A percentile compares a stretch with the other conserved stretches of the same genome.
phyloP scores from a whole-genome alignment of 2,888 invertebrate genomes.

The Argyresthia albistria region DNA sequence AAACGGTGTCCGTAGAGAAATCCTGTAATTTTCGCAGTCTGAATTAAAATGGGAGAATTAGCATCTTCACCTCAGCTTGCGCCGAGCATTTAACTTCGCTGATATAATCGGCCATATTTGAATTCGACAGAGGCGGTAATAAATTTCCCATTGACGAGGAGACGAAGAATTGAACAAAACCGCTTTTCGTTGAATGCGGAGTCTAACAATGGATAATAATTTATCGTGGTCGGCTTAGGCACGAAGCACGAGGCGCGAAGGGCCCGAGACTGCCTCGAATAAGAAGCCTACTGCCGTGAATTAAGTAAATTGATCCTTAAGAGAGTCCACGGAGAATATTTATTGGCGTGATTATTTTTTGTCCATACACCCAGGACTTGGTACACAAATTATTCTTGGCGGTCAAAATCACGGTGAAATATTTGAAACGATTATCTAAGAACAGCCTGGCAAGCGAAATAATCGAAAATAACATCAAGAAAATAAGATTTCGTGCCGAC shows the following conservation, averaged over 20 bases:
- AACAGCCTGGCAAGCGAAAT: background rate
- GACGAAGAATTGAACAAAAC: conserved; percentile 70
- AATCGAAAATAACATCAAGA: background rate
- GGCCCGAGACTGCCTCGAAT: conserved; percentile 34
- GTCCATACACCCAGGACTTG: background rate
- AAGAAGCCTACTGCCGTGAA: conserved; percentile 27
- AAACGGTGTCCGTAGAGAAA: background rate
- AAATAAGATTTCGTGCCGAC: background rate
- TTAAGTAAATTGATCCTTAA: conserved; percentile 2
- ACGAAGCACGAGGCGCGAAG: conserved; percentile 8
- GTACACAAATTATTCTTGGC: too few species aligned
- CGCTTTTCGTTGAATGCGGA: conserved; percentile 58
- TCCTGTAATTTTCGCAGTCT: conserved; percentile 2
- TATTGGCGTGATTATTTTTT: background rate
- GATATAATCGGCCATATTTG: conserved; percentile 64
- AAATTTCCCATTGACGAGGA: conserved; percentile 67
- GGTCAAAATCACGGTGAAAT: too few species aligned
- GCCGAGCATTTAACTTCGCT: conserved; percentile 45
- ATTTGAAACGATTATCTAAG: background rate
- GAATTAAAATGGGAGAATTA: conserved; percentile 42
- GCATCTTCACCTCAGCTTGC: conserved; percentile 41
- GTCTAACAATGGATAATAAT: conserved; percentile 66
- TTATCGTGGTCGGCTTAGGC: conserved; percentile 55
- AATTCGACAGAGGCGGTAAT: conserved; percentile 59
- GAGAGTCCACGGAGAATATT: background rate